phyloP scores from a whole-genome alignment of 2,797 vertebrate species.

The Cichlasoma orientale region DNA sequence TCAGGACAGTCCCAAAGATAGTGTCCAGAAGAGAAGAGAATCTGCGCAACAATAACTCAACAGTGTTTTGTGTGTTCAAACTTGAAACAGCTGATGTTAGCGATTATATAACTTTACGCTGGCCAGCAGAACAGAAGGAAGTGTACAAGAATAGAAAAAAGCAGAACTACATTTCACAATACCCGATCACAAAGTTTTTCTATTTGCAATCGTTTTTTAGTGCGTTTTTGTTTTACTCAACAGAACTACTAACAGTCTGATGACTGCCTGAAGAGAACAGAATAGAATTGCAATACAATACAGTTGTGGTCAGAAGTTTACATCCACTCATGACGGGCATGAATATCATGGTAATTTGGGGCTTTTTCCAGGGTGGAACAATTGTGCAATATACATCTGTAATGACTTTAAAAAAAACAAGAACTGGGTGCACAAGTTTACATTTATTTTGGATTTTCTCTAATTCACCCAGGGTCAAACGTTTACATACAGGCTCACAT shows the following conservation, averaged over 20 bases:
- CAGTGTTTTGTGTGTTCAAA: not conserved
- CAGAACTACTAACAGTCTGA: not conserved
- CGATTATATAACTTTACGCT: not conserved
- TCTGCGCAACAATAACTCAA: not conserved
- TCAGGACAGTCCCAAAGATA: conserved; percentile 69
- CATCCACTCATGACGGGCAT: not conserved
- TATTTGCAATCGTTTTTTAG: not conserved
- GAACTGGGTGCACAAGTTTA: not conserved
- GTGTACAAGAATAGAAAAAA: not conserved
- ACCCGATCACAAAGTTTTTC: not conserved
- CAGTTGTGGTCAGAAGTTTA: not conserved
- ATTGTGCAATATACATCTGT: not conserved
- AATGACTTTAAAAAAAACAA: not conserved
- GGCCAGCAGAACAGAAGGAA: not conserved
- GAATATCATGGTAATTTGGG: not conserved
- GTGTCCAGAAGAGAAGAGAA: conserved; percentile 13
- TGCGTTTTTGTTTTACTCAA: not conserved
- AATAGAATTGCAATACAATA: not conserved
- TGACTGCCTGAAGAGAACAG: not conserved
- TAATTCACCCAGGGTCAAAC: not conserved
- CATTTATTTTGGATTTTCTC: not conserved
- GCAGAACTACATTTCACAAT: not conserved
- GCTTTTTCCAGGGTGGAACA: not conserved
- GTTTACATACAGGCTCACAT: not conserved
- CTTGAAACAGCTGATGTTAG: not conserved